These are phyloP conservation scores for Amphiprion clarkii DNA, from an alignment of 2,797 vertebrate genomes.

Conservation along the genomic window DNA sequence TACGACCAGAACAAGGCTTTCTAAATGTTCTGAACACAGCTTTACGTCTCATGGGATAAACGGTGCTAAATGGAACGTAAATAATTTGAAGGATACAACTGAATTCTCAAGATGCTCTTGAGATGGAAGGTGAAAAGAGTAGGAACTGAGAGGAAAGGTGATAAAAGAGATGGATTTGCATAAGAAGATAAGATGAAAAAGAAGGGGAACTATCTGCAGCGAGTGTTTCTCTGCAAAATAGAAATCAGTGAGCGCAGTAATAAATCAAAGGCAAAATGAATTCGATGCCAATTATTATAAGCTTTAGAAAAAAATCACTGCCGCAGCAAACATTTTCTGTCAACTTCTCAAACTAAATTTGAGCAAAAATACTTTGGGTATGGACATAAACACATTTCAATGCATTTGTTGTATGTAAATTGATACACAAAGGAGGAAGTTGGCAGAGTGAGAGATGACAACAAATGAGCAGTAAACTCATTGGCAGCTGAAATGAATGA, in stretches of 20 bases:
- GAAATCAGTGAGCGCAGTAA: neutral
- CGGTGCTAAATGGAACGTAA: neutral
- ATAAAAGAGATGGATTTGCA: slow-evolving; percentile 4
- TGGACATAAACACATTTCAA: too few relatives aligned
- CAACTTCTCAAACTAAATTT: too few relatives aligned
- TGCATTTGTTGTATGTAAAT: too few relatives aligned
- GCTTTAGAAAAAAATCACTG: too few relatives aligned
- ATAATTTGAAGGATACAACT: neutral
- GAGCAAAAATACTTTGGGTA: too few relatives aligned
- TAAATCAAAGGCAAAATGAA: neutral
- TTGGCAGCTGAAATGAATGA: neutral
- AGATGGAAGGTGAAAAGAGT: neutral
- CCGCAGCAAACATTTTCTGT: too few relatives aligned
- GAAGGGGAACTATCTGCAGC: neutral
- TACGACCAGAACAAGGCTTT: neutral
- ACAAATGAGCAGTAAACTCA: neutral
- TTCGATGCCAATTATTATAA: too few relatives aligned
- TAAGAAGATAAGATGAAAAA: neutral
- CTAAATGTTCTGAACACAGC: neutral
- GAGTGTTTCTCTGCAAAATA: neutral
- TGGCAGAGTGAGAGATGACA: neutral
- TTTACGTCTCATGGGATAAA: neutral
- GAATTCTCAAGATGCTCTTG: neutral
- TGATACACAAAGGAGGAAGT: neutral
- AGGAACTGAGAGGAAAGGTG: neutral